Percentiles rank a stretch among this genome's conserved stretches.
phyloP scores from a whole-genome alignment of 2,797 vertebrate genomes.

The Apodemus agrarius region DNA sequence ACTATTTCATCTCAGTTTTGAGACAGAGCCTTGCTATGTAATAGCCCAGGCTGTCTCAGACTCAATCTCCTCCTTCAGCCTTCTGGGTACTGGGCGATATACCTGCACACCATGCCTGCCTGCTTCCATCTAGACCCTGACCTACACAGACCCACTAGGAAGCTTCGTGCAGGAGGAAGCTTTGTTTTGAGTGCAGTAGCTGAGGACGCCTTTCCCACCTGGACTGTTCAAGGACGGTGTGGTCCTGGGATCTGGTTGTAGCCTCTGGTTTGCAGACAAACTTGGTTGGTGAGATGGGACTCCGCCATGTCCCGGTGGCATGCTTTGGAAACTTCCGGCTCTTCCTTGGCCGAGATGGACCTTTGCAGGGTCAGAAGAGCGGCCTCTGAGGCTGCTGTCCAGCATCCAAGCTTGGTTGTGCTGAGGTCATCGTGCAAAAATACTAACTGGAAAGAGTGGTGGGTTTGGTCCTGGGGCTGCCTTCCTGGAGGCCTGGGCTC shows the following conservation, averaged over 20 bases:
- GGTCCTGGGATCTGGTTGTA: neutral
- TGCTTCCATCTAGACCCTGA: neutral
- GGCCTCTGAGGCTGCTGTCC: fast-evolving
- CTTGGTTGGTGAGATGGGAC: neutral
- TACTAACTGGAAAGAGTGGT: neutral
- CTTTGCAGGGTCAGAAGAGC: fast-evolving
- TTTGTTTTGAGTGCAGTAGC: neutral
- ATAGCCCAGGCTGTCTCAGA: neutral
- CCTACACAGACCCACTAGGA: too few relatives aligned
- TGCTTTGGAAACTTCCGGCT: neutral
- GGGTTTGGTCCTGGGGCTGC: too few relatives aligned
- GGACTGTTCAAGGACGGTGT: too few relatives aligned
- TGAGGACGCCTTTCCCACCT: neutral
- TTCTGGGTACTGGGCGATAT: neutral
- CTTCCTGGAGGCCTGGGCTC: neutral
- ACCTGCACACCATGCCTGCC: too few relatives aligned
- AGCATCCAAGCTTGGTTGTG: too few relatives aligned
- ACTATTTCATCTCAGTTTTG: neutral
- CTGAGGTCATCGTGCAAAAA: too few relatives aligned
- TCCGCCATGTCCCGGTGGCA: neutral
- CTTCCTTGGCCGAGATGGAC: neutral
- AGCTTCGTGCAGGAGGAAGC: neutral
- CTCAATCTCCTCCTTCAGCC: neutral
- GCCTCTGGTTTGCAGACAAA: neutral
- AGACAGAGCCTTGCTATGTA: neutral